Evolutionary conservation across 1,140 invertebrate species (phyloP).

Genomic region (Doryteuthis pealeii): DNA sequence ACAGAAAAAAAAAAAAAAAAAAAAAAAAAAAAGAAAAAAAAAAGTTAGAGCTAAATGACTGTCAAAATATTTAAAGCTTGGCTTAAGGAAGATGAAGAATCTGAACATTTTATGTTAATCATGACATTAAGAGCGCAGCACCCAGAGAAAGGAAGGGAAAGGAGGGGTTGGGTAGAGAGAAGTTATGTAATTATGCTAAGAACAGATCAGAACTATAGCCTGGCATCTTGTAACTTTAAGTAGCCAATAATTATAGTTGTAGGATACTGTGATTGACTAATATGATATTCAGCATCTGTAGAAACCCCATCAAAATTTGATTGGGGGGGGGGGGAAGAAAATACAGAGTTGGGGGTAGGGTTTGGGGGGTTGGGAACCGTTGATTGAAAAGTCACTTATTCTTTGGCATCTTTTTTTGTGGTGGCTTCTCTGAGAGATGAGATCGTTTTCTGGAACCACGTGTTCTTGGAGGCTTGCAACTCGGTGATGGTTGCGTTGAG

Average conservation of each 20-base stretch:
- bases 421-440: constrained; percentile 69
- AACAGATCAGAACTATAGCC: background rate
- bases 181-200: background rate
- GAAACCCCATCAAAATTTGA: background rate
- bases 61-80: too few species aligned
- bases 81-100: too few species aligned
- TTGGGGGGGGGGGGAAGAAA: background rate
- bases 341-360: background rate
- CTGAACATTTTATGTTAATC: too few species aligned
- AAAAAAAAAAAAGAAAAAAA: too few species aligned
- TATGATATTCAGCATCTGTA: constrained; percentile 1
- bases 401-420: constrained; percentile 45
- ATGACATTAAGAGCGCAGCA: too few species aligned
- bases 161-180: too few species aligned
- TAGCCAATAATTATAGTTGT: background rate
- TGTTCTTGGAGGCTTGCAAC: constrained; percentile 73
- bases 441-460: constrained; percentile 89
- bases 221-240: background rate
- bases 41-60: too few species aligned
- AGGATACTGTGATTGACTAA: background rate
- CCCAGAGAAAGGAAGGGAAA: too few species aligned
- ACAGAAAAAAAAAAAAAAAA: too few species aligned
- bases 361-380: background rate
- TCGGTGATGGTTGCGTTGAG: constrained; percentile 80
- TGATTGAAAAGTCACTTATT: constrained; percentile 15